A percentile compares a stretch with the other conserved stretches of the same genome.
phyloP scores from a whole-genome alignment of 2,888 invertebrate species.

The Blera fallax region DNA sequence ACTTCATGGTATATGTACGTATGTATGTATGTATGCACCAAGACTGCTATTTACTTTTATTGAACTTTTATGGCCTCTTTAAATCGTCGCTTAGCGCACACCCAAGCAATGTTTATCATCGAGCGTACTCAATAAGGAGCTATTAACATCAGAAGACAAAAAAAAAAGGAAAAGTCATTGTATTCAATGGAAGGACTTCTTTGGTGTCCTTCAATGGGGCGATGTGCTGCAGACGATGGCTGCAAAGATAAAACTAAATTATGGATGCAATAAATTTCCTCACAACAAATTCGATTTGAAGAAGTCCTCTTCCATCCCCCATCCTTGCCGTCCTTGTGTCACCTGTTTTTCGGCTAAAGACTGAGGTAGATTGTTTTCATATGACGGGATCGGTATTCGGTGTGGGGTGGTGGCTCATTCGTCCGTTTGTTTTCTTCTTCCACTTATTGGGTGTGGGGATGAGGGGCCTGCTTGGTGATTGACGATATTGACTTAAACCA shows the following conservation, averaged over 20 bases:
- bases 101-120: constrained; percentile 70
- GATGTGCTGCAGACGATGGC: constrained; percentile 67
- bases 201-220: constrained; percentile 40
- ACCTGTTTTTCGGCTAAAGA: constrained; percentile 42
- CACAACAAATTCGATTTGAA: constrained; percentile 71
- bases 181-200: constrained; percentile 58
- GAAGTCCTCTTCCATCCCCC: constrained; percentile 56
- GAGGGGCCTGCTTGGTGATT: constrained; percentile 19
- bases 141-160: constrained; percentile 72
- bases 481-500: constrained; percentile 51
- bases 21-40: constrained; percentile 35
- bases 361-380: constrained; percentile 4
- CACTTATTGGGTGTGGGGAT: not conserved
- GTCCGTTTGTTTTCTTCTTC: constrained; percentile 21
- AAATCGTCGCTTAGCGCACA: constrained; percentile 70
- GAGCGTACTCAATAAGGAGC: constrained; percentile 69
- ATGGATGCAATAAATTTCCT: constrained; percentile 72
- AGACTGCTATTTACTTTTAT: constrained; percentile 68
- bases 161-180: constrained; percentile 70
- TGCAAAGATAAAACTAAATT: constrained; percentile 70
- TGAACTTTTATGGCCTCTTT: constrained; percentile 71
- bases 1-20: constrained; percentile 23
- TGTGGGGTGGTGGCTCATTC: not conserved
- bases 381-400: not conserved
- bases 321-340: too few species aligned